Base-by-base conservation (phyloP, 2,888 invertebrate species). In the Amaurobius ferox region DNA sequence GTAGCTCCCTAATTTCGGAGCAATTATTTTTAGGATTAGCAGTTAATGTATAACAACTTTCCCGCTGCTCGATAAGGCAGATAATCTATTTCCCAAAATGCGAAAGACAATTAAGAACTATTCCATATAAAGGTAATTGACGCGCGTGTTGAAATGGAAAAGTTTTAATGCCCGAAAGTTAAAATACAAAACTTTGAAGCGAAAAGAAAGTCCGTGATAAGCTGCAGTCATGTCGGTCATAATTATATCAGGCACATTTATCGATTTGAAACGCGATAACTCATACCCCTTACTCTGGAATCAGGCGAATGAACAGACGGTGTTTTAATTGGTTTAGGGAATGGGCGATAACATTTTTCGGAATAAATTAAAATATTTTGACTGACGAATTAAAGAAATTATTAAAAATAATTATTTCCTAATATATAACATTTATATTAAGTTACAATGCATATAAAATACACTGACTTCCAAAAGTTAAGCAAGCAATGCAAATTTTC, bases 21-120 rank as follows among this genome's bases (percentile, higher is more conserved):
- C 55, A 55, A 55, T 55, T 55, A 55, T 55, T 55, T 55, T 55
- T 55, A 16, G 55, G 55, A 55, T 55, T 55, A 55, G 55, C 55
- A 23, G 55, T 23, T 55, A 55, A 55, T 55, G 55, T 55, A 55
- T 55, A 55, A 55, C 55, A 55, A 55, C 23, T 55, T 55, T 55
- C 55, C 23, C 55, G 19, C 23, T 55, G 19, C 23, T n/a, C 55
- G 55, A 55, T 55, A 55, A 55, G 55, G 55, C 55, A 23, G 55
- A 55, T 55, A 55, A 55, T 55, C 55, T 55, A 55, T 55, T 55
- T 55, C 23, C 55, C 23, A 23, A 55, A 55, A 55, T 55, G 23
- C 55, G 55, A 23, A 23, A 55, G 55, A 55, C 55, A 55, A 55
- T 55, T 55, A 55, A 55, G 23, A 55, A n/a, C 55, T 1, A 55